phyloP scores from a whole-genome alignment of 2,797 vertebrate genomes.

The Sebastes diploproa region DNA sequence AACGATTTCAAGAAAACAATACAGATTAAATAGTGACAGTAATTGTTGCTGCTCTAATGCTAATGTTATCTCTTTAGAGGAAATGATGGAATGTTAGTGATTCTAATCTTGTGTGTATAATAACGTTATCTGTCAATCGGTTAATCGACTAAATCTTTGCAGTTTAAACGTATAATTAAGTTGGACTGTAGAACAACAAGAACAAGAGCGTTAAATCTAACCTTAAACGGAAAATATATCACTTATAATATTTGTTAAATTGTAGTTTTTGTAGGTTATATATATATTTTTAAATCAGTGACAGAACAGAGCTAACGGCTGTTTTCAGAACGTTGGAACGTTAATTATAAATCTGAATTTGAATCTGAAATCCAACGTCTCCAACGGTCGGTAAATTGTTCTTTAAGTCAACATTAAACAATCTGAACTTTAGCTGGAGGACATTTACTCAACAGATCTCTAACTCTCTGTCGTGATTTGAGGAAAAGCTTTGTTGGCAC shows the following conservation, averaged over 20 bases:
- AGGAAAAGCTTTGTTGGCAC: slow-evolving; percentile 12
- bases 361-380: background rate
- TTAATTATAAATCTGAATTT: background rate
- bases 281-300: background rate
- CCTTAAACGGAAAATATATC: fast-evolving
- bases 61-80: background rate
- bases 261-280: too few relatives aligned
- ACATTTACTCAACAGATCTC: background rate
- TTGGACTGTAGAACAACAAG: background rate
- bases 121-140: background rate
- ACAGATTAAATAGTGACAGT: background rate
- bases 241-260: background rate
- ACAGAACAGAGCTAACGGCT: too few relatives aligned
- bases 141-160: background rate
- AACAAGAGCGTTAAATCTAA: background rate
- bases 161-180: background rate
- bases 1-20: background rate
- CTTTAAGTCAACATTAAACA: background rate
- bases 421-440: too few relatives aligned
- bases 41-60: background rate
- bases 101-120: too few relatives aligned
- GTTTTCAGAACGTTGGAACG: background rate
- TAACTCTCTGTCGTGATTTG: background rate
- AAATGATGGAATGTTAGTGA: background rate
- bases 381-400: slow-evolving; percentile 8